Evolutionary conservation across 2,113 vertebrate species (phyloP).

Genomic region (Anser brachyrhynchus): DNA sequence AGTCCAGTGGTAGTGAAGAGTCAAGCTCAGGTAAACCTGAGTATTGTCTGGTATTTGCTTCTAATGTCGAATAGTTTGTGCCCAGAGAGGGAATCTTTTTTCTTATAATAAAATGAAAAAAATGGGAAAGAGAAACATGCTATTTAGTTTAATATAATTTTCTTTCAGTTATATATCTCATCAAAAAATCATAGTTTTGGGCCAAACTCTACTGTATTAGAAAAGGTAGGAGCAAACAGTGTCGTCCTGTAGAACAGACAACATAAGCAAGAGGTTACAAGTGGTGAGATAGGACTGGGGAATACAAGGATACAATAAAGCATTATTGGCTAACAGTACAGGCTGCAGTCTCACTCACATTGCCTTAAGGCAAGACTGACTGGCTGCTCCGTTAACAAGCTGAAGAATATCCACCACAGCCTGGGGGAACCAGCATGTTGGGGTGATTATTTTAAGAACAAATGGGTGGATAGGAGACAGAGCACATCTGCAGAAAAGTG

Average conservation of each 20-base stretch:
- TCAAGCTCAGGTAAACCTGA: not conserved
- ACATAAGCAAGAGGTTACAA: not conserved
- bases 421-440: fast-evolving
- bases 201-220: not conserved
- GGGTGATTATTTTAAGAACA: not conserved
- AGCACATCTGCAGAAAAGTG: not conserved
- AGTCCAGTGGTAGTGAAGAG: not conserved
- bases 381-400: not conserved
- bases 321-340: not conserved
- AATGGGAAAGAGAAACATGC: not conserved
- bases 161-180: not conserved
- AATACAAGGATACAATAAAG: not conserved
- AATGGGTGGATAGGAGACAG: not conserved
- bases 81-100: not conserved
- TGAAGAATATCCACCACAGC: not conserved
- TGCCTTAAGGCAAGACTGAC: not conserved
- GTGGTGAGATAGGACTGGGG: not conserved
- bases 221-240: not conserved
- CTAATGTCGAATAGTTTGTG: not conserved
- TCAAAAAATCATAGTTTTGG: not conserved
- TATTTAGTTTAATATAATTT: not conserved
- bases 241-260: not conserved
- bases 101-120: not conserved
- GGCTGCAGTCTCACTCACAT: fast-evolving
- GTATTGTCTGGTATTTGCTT: not conserved